Percentiles rank a stretch among this genome's conserved stretches.
Evolutionary conservation across 2,797 vertebrate genomes (phyloP).

Genomic region (Gambusia yucatana): DNA sequence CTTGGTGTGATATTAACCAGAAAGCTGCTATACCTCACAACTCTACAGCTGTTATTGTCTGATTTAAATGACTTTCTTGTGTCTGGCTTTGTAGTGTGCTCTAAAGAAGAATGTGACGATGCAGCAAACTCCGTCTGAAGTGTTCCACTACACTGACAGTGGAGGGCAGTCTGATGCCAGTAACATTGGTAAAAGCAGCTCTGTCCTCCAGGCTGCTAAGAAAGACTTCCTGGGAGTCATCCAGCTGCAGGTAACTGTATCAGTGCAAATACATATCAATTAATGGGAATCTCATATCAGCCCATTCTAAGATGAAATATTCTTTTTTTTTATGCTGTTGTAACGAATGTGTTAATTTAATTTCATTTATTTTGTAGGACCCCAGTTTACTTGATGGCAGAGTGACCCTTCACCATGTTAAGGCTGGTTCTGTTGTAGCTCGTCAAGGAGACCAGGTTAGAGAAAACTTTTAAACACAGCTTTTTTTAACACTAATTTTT

Average conservation of each 20-base stretch:
- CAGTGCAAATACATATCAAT: not conserved
- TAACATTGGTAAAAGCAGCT: constrained; percentile 79
- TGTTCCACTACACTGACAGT: constrained; percentile 84
- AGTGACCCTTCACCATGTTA: constrained; percentile 92
- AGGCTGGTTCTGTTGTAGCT: constrained; percentile 90
- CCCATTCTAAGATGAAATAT: not conserved
- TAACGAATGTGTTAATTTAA: not conserved
- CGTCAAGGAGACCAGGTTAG: constrained; percentile 95
- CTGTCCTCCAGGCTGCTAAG: constrained; percentile 90
- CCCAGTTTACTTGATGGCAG: constrained; percentile 86
- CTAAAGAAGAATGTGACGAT: constrained; percentile 89
- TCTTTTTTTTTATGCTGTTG: not conserved
- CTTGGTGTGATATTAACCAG: constrained; percentile 9
- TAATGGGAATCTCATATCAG: not conserved
- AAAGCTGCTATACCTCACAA: not conserved
- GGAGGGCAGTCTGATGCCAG: constrained; percentile 70
- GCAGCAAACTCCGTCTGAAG: constrained; percentile 85
- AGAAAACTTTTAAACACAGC: not conserved
- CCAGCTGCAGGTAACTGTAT: constrained; percentile 84
- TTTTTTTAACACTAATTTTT: not conserved
- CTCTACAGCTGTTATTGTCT: not conserved
- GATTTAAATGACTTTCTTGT: not conserved
- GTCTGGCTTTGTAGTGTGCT: constrained; percentile 63
- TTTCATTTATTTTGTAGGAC: constrained; percentile 74
- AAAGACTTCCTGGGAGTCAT: constrained; percentile 91